Base-by-base conservation (phyloP, 1,140 invertebrate species). In the Hydropsyche tenuis region DNA sequence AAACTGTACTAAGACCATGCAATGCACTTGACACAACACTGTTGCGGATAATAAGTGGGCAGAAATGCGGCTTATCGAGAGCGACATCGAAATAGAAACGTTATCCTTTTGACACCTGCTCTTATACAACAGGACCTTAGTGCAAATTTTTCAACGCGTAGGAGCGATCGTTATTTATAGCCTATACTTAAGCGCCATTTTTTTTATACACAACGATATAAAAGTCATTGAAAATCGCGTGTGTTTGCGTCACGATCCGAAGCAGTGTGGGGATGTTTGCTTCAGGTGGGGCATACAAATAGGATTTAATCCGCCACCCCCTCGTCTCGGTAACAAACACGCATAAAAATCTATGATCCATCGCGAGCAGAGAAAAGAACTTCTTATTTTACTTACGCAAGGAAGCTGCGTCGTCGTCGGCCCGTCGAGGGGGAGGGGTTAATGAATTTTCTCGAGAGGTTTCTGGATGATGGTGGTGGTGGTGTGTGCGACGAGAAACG, bases 271-370 rank as follows among this genome's bases (percentile, higher is more conserved):
- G 56, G 63, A 65, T 65, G 63, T 65, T 42, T 51, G 65, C 46
- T 48, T 70, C 68, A 70, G 68, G 68, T 70, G 45, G 68, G 60
- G 69, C 60, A 70, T 75, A 53, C 68, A 77, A 73, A 77, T 77
- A 73, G 76, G 73, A 68, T 75, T 75, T 77, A 77, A 77, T 77
- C 73, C 65, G 22, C 22, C 56, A 12, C 56, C 56, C 63, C 72
- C 74, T 71, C 70, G 20, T 25, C 56, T 14, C 53, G 68, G 53
- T 62, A 70, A 75, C 75, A 75, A 77, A 75, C 76, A 75, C 65
- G 69, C 76, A 75, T 77, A 77, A 77, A 77, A 77, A 77, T 77
- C 73, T 77, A 77, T 77, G 76, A 77, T 77, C 76, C 76, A 77
- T 77, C 76, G 62, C 76, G 70, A 69, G 66, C 65, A 74, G 68